Base-by-base conservation (phyloP, 2,888 invertebrate genomes). In the Choristoneura rosaceana region DNA sequence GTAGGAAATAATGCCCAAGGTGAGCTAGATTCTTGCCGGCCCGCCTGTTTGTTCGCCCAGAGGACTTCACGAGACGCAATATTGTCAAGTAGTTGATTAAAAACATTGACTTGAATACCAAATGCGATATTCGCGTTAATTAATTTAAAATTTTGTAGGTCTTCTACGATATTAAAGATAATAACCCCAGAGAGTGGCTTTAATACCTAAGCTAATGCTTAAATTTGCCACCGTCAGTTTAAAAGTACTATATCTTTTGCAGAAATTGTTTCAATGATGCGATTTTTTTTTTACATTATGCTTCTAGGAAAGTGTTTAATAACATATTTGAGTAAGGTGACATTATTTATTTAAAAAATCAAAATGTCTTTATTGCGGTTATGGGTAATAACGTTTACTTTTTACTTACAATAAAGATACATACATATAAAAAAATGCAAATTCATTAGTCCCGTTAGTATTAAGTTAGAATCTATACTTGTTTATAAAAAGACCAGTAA, bases 1-100 rank as follows among this genome's bases (percentile, higher is more conserved):
- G 90, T 91, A 93, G 93, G 93, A 93, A 93, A 92, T 88, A 85
- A 81, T 85, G 82, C 77, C 85, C 93, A 93, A 93, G 93, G 93
- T 86, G 87, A 93, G 84, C 92, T 81, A 86, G 91, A 90, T 91
- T 90, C 90, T 87, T 85, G 83, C 80, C 71, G 76, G 80, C 77
- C 76, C 82, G 86, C 82, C 80, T 84, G 85, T 85, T 87, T 85
- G 81, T 83, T 83, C 82, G 82, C 82, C 83, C 81, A 80, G 83
- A 85, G 80, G 78, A 83, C 82, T 85, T 86, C 82, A 85, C 79
- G 76, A 76, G 75, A 69, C 69, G 74, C 76, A 75, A 75, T 76
- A 76, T 70, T 76, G 73, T 74, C 73, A 73, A 74, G 45, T 70
- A 71, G 34, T 71, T 71, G 62, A 67, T 71, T 71, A 70, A 70